Evolutionary conservation across 2,888 invertebrate genomes (phyloP).

Genomic region (Hyles lineata): DNA sequence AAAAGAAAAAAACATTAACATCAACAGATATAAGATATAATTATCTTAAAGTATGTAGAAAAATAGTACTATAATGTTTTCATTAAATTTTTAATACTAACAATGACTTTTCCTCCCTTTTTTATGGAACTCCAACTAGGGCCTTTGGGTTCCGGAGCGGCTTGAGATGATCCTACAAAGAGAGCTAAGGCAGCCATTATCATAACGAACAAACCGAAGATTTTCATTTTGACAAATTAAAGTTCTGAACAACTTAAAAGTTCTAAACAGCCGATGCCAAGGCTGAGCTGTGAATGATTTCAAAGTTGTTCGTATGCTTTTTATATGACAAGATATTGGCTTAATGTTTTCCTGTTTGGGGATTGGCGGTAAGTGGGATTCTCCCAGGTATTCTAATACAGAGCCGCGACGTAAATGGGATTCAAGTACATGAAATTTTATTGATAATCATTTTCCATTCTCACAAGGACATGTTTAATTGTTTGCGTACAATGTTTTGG

Average conservation of each 20-base stretch:
- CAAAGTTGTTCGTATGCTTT: not conserved
- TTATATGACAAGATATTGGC: not conserved
- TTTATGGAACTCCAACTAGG: conserved; percentile 38
- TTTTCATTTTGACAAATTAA: conserved; percentile 33
- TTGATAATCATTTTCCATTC: not conserved
- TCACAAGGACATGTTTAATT: not conserved
- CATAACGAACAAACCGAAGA: conserved; percentile 35
- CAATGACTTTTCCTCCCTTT: conserved; percentile 49
- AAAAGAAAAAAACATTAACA: conserved; percentile 20
- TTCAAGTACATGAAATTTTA: not conserved
- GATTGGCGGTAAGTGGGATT: not conserved
- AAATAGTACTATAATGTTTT: not conserved
- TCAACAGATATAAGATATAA: no score
- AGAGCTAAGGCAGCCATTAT: conserved; percentile 33
- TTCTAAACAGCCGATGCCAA: not conserved
- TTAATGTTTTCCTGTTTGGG: conserved; percentile 6
- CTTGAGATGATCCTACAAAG: conserved; percentile 8
- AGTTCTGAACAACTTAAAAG: not conserved
- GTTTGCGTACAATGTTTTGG: not conserved
- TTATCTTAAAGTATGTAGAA: not conserved
- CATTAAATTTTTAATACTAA: conserved; percentile 36
- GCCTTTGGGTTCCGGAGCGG: conserved; percentile 28
- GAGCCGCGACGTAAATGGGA: not conserved
- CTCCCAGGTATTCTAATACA: not conserved
- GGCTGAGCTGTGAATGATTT: conserved; percentile 5